These are phyloP conservation scores for Charina bottae DNA, from an alignment of 2,113 vertebrate species.

Conservation along the genomic window DNA sequence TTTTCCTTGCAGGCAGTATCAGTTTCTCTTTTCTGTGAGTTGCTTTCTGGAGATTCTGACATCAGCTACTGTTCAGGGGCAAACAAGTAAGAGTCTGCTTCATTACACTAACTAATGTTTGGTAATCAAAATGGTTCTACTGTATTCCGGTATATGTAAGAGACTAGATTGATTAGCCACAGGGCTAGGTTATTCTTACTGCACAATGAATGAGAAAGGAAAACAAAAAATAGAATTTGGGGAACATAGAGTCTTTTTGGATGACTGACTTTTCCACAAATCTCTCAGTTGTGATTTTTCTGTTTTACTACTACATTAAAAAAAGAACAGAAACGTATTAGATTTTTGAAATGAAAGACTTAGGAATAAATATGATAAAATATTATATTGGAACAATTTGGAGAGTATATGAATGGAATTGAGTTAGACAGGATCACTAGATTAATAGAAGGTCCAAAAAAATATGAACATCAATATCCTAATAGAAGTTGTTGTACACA, in stretches of 20 bases:
- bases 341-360: slow-evolving; percentile 24
- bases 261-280: neutral
- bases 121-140: slow-evolving; percentile 19
- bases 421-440: neutral
- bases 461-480: neutral
- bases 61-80: slow-evolving; percentile 75
- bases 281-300: neutral
- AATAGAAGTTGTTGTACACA: neutral
- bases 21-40: slow-evolving; percentile 65
- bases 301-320: neutral
- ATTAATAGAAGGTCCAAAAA: neutral
- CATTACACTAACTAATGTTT: slow-evolving; percentile 33
- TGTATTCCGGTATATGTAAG: slow-evolving; percentile 33
- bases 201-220: neutral
- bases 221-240: neutral
- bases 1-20: slow-evolving; percentile 73
- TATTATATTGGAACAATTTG: neutral
- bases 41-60: slow-evolving; percentile 69
- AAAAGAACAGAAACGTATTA: neutral
- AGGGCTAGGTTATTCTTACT: neutral
- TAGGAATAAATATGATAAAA: neutral
- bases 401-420: neutral
- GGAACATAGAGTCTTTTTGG: neutral
- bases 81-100: slow-evolving; percentile 76
- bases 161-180: neutral